Percentiles rank a stretch among this genome's conserved stretches.
phyloP scores from a whole-genome alignment of 2,888 invertebrate species.

The Mechanitis mazaeus region DNA sequence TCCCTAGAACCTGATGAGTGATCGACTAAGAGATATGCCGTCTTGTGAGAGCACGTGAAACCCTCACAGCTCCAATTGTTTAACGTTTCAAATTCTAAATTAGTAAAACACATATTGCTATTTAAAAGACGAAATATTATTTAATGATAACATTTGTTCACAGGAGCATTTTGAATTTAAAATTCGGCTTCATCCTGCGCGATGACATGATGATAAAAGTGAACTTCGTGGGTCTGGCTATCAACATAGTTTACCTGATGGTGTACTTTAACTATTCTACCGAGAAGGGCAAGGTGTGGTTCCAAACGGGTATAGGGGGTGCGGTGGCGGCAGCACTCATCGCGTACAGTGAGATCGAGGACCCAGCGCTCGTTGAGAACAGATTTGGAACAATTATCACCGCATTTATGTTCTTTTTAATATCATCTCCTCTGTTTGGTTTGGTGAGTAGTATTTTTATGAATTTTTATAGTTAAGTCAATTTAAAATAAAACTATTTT shows the following conservation, averaged over 20 bases:
- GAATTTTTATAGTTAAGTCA: too few species aligned
- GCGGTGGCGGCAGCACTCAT: slow-evolving; percentile 77
- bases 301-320: slow-evolving; percentile 73
- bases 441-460: slow-evolving; percentile 71
- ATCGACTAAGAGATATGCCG: too few species aligned
- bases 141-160: slow-evolving; percentile 31
- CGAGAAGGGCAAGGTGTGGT: slow-evolving; percentile 72
- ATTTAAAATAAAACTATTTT: too few species aligned
- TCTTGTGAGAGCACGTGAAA: too few species aligned
- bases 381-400: slow-evolving; percentile 85
- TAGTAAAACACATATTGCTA: too few species aligned
- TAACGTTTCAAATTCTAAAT: too few species aligned
- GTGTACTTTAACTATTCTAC: slow-evolving; percentile 81
- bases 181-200: slow-evolving; percentile 83
- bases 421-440: slow-evolving; percentile 83
- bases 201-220: slow-evolving; percentile 87
- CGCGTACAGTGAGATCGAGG: slow-evolving; percentile 81
- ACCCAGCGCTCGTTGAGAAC: slow-evolving; percentile 79
- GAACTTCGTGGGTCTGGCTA: slow-evolving; percentile 83
- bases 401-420: slow-evolving; percentile 78
- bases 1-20: too few species aligned
- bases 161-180: slow-evolving; percentile 85
- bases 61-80: too few species aligned
- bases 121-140: background rate
- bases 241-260: slow-evolving; percentile 81